These are phyloP conservation scores for Thymallus thymallus DNA, from an alignment of 2,113 vertebrate species.

Conservation along the genomic window DNA sequence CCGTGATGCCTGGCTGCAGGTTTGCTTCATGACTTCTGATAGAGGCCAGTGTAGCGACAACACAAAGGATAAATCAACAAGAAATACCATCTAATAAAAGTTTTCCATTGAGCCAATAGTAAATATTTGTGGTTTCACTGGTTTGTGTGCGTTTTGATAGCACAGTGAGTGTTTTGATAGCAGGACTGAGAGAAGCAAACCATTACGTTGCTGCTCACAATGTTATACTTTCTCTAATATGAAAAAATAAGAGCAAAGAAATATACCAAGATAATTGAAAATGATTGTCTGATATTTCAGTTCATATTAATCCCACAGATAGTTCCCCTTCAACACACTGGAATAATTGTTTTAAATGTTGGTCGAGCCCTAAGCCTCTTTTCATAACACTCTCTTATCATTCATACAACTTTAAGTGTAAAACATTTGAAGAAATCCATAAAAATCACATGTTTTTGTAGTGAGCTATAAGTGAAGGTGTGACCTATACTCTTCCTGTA, in stretches of 20 bases:
- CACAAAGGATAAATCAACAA: slow-evolving; percentile 45
- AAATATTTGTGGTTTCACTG: neutral
- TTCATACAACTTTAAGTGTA: neutral
- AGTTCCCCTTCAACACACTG: neutral
- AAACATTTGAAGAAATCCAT: neutral
- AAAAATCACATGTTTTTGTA: neutral
- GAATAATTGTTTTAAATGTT: neutral
- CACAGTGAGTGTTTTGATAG: neutral
- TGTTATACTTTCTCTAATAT: neutral
- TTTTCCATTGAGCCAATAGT: slow-evolving; percentile 10
- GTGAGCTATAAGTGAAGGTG: slow-evolving; percentile 36
- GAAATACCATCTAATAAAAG: slow-evolving; percentile 32
- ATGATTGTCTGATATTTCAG: too few species aligned
- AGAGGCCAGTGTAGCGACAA: slow-evolving; percentile 38
- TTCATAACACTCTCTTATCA: neutral
- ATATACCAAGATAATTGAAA: too few species aligned
- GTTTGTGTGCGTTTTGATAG: too few species aligned
- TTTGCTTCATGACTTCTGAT: slow-evolving; percentile 2
- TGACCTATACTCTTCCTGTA: slow-evolving; percentile 24
- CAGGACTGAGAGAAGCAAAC: neutral
- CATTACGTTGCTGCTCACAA: neutral
- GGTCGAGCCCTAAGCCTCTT: neutral
- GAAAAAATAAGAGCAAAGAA: neutral
- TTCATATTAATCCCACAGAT: neutral
- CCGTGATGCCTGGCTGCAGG: slow-evolving; percentile 47